Base-by-base conservation (phyloP, 37 sponge, comb jelly and placozoan genomes). In the Agelas oroides region DNA sequence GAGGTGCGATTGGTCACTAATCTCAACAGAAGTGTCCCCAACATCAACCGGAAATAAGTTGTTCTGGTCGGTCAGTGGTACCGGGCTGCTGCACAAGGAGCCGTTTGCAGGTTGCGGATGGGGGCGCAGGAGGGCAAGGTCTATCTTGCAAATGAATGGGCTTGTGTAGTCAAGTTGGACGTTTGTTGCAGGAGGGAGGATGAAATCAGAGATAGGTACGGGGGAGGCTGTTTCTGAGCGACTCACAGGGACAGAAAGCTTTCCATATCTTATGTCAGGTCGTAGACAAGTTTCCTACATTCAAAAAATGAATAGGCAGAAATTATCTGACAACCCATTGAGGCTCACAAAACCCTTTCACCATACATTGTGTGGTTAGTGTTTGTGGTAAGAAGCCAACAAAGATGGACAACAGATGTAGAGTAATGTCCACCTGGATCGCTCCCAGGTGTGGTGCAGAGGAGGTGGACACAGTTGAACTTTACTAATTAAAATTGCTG, bases 281-380 rank as follows among this genome's bases (percentile, higher is more conserved):
- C 90, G 85, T 1, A 89, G 71, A n/a, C 85, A 89, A 25, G 60
- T 28, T 60, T 89, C 90, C 90, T 89, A 62, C n/a, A 39, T 46
- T 3, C 6, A 46, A 46, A 46, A 8, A 46, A 8, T 12, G 6
- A 46, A 46, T 46, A 46, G n/a, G n/a, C 46, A 46, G 46, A 8
- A 46, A 46, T 3, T 46, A 46, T 3, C 8, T 46, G 8, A 46
- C 46, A 46, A 8, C 46, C 46, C 46, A 46, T 46, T 46, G 46
- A 46, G 46, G 46, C n/a, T 46, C 46, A 46, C 8, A 12, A 46
- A 12, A 8, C 46, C 46, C 46, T 46, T 46, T 46, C 46, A 46
- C 46, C 8, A 8, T 46, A 8, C 46, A 46, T 46, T 46, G 46
- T 46, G 46, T 12, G n/a, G n/a, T n/a, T n/a, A n/a, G n/a, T n/a